phyloP scores from a whole-genome alignment of 2,888 invertebrate species.

The Polyommatus iphigenia region DNA sequence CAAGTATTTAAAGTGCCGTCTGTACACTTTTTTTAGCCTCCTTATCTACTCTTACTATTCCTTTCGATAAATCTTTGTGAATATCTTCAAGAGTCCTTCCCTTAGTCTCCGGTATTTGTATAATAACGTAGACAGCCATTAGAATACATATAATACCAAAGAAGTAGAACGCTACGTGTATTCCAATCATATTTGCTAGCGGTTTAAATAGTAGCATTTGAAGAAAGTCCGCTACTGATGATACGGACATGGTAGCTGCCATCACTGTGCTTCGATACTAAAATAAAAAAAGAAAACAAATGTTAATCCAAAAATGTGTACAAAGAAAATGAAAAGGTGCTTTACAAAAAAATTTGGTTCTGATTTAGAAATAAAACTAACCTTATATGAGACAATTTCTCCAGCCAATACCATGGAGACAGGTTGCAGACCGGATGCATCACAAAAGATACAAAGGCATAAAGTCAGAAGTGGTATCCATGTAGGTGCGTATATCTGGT shows the following conservation, averaged over 20 bases:
- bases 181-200: conserved; percentile 42
- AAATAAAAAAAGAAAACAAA: conserved; percentile 33
- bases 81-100: conserved; percentile 45
- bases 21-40: conserved; percentile 27
- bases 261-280: conserved; percentile 48
- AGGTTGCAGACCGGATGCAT: conserved; percentile 61
- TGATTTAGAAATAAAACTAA: conserved; percentile 32
- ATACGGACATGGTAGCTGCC: conserved; percentile 46
- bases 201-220: conserved; percentile 47
- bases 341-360: neutral
- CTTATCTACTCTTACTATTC: conserved; percentile 37
- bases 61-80: conserved; percentile 44
- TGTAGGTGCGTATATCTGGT: conserved; percentile 38
- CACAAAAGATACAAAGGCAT: conserved; percentile 60
- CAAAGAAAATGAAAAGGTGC: neutral
- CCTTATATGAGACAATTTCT: conserved; percentile 59
- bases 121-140: conserved; percentile 42
- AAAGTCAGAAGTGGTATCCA: conserved; percentile 53
- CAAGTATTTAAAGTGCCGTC: conserved; percentile 10
- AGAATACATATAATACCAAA: conserved; percentile 45
- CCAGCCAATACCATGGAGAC: conserved; percentile 59
- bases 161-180: conserved; percentile 45
- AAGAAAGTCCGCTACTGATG: conserved; percentile 44
- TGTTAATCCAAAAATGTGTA: neutral
- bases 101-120: conserved; percentile 47